These are phyloP conservation scores for Macrosteles quadrilineatus DNA, from an alignment of 1,140 invertebrate species.

Conservation along the genomic window DNA sequence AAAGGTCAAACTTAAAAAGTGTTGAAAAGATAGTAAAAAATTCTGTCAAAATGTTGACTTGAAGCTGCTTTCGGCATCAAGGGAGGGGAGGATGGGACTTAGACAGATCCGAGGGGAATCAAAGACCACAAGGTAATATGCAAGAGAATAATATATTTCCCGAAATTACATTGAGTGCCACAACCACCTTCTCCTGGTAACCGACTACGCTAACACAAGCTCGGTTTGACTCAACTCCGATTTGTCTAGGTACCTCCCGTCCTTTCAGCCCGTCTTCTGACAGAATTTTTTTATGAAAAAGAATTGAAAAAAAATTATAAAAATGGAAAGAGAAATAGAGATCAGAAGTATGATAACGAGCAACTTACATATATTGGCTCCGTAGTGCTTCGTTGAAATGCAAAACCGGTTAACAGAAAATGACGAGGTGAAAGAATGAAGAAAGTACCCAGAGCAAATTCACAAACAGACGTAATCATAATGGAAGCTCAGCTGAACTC, in stretches of 20 bases:
- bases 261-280: constrained; percentile 9
- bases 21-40: no score
- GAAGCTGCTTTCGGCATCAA: no score
- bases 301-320: background rate
- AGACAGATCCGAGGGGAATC: no score
- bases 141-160: background rate
- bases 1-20: no score
- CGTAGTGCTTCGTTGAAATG: background rate
- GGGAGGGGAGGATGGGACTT: no score
- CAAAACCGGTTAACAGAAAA: background rate
- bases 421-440: constrained; percentile 17
- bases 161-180: background rate
- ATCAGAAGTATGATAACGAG: background rate
- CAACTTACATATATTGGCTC: background rate
- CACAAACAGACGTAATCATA: background rate
- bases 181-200: background rate
- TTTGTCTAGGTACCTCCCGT: constrained; percentile 18
- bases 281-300: background rate
- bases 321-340: background rate
- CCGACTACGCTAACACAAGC: background rate
- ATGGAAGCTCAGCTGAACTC: no score
- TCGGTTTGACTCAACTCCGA: background rate
- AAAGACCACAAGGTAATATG: no score
- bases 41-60: no score
- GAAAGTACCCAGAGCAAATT: constrained; percentile 25